Evolutionary conservation across 2,888 invertebrate species (phyloP), one percentile per base, ranked within the genome.

Genomic region (Tipula unca): DNA sequence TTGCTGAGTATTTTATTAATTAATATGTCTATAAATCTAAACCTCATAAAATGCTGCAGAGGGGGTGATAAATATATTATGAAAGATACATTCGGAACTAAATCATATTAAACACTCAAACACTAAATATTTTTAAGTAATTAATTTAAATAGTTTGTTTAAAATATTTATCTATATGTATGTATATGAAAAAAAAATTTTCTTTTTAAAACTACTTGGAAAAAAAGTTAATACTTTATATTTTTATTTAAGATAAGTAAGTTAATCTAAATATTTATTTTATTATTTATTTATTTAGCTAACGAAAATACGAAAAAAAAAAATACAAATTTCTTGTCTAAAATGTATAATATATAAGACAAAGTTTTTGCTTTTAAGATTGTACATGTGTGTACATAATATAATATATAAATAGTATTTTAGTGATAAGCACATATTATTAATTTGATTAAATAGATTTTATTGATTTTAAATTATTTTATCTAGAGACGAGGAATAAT

Each of bases 361-460:
- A 25, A 69, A 69, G 69, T 69, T 69, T 48, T 69, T 69, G 69
- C 25, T 69, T 69, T 69, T 48, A 48, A 17, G 1, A 48, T 48
- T 48, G 6, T 20, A 48, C 17, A 5, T 48, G 17, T 48, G 13
- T 20, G 25, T 54, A 54, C 8, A 10, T 14, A 25, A n/a, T 69
- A 69, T 69, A 25, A 17, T 25, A 8, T 69, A 10, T 69, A 20
- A 10, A 69, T 69, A 69, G 69, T 25, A n/a, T 69, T 20, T 69
- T 20, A 17, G 69, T 69, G 69, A 69, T 69, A 69, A 69, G 69
- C 69, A 69, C 69, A 25, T 69, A 25, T 69, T 69, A 25, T 69
- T 69, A 69, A 69, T 69, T 69, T 69, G 69, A 69, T 69, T 69
- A 69, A 69, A 69, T 69, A 69, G 69, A 69, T 69, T 69, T 69